Evolutionary conservation across 2,113 vertebrate genomes (phyloP), one percentile per base, ranked within the genome.

Genomic region (Dipodomys stephensi): DNA sequence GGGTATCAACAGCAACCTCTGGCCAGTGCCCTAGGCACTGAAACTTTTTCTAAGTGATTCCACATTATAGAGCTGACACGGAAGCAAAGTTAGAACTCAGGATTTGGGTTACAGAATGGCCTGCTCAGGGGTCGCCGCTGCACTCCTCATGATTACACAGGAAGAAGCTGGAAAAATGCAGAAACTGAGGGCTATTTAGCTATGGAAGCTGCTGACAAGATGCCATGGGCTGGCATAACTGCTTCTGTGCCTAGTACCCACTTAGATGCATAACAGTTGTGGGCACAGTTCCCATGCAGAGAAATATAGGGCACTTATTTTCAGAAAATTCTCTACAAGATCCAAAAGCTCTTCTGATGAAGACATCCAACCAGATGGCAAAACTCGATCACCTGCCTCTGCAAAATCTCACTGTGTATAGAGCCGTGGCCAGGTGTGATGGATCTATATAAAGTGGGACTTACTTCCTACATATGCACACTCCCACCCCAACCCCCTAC

Each of bases 231-330:
- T 18, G 88, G 27, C 32, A 95, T 76, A 94, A 94, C 28, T 22
- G 64, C 81, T 90, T 90, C 74, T 1, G 30, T 39, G 22, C 18
- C 85, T 94, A 82, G 30, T 39, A 19, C 27, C 85, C 93, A 79
- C 69, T 65, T n/a, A 76, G 88, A 86, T 71, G 39, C 1, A 0
- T 30, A 18, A 28, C 62, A 79, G 73, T 78, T 91, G 74, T 78
- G 4, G 0, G 25, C 32, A 72, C 64, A 73, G 46, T 62, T 39
- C 49, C 74, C 69, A n/a, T 16, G 49, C 60, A 15, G 39, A 87
- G 22, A 78, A 74, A 87, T 83, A 77, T 25, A 95, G 87, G 90
- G 28, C 79, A 89, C 39, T 91, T 96, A 88, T 90, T 96, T 95
- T 72, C 35, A 76, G 87, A 89, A 85, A 16, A 23, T 7, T 53